These are phyloP conservation scores for Crocidura indochinensis DNA, from an alignment of 2,797 vertebrate genomes.

Conservation along the genomic window DNA sequence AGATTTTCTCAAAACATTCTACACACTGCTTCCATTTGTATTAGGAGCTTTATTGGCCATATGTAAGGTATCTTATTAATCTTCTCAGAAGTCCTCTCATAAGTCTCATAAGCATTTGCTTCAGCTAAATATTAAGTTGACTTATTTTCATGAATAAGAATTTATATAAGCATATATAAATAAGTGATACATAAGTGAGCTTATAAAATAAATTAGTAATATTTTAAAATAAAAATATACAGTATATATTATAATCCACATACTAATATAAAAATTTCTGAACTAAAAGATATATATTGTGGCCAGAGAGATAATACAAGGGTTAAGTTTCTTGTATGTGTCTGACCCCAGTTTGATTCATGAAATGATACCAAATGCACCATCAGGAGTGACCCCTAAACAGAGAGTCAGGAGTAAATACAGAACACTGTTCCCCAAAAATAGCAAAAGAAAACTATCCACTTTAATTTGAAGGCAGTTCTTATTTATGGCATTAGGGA, in stretches of 20 bases:
- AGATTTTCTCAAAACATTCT: neutral
- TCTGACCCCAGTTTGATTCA: too few relatives aligned
- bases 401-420: too few relatives aligned
- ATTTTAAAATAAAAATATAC: neutral
- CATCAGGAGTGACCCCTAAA: too few relatives aligned
- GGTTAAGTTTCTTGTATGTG: too few relatives aligned
- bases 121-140: neutral
- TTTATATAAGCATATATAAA: neutral
- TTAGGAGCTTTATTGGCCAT: neutral
- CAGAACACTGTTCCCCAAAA: too few relatives aligned
- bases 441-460: neutral
- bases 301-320: neutral
- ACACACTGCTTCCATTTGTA: neutral
- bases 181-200: neutral
- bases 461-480: slow-evolving; percentile 31
- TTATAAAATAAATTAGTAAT: slow-evolving; percentile 31
- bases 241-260: neutral
- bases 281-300: neutral
- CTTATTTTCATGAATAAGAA: neutral
- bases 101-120: neutral
- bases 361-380: too few relatives aligned
- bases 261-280: neutral
- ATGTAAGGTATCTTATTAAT: neutral
- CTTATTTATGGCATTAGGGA: neutral
- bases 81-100: neutral